These are phyloP conservation scores for Akabosia matsudoensis DNA, from an alignment of 1,140 invertebrate genomes.

Conservation along the genomic window DNA sequence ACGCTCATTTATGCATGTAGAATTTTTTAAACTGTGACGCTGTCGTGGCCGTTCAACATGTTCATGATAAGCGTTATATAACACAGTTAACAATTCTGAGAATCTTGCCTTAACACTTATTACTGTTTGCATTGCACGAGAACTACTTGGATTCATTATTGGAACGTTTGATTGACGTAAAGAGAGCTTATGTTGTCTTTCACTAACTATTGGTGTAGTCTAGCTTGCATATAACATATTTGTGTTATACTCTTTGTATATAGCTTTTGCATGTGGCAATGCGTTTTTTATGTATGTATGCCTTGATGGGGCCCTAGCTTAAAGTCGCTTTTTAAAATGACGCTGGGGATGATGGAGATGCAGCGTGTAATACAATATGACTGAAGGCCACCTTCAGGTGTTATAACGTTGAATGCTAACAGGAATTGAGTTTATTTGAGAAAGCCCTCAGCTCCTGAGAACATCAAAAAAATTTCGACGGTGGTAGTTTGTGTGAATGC, in stretches of 20 bases:
- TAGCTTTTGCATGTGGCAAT: not conserved
- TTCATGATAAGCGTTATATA: no score
- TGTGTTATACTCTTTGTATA: not conserved
- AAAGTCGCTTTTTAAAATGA: not conserved
- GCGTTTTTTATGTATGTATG: not conserved
- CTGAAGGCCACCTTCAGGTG: constrained; percentile 42
- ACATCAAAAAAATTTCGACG: constrained; percentile 26
- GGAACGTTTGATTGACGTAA: constrained; percentile 14
- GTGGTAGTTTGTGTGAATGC: not conserved
- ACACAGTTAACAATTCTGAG: no score
- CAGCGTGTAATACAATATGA: not conserved
- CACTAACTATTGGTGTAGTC: no score
- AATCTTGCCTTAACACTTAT: no score
- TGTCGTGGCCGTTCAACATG: no score
- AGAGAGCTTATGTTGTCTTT: not conserved
- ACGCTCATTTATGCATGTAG: no score
- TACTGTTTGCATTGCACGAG: no score
- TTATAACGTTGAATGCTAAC: constrained; percentile 42
- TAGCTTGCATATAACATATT: no score
- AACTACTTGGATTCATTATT: not conserved
- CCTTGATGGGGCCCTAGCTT: not conserved
- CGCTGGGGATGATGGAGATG: not conserved
- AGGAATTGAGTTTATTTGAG: constrained; percentile 38
- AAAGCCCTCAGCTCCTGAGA: constrained; percentile 38
- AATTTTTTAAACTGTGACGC: no score